Base-by-base conservation (phyloP, 2,113 vertebrate species). In the Sarotherodon lohbergeri region DNA sequence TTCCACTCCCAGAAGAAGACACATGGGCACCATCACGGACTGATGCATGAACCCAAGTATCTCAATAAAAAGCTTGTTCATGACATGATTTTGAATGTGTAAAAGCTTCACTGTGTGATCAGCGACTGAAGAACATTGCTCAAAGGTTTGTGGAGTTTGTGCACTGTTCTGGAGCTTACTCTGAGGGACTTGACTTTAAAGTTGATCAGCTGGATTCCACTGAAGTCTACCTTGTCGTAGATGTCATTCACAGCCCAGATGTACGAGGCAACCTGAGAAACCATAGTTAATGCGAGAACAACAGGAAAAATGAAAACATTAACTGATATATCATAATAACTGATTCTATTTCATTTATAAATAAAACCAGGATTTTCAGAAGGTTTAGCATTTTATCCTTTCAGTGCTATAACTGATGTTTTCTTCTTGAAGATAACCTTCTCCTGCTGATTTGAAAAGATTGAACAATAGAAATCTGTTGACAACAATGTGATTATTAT, bases 161-260 rank as follows among this genome's bases (percentile, higher is more conserved):
- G 14, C 2, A 19, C 29, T 13, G 3, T 68, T 68, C n/a, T 68
- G 22, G 11, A 68, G 87, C 96, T 96, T 95, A 97, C 97, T 1
- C 4, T 90, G 27, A 98, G 93, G 7, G 94, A 95, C 93, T 97
- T 97, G 34, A 97, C 96, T 96, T 95, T 96, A 86, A 98, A 97
- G 93, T 97, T 96, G 81, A 97, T 90, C 84, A 97, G 68, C 57
- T 94, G 86, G 82, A 97, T 95, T 24, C 95, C 96, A 2, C 94
- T 92, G 86, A 97, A 97, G 79, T 97, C 94, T 36, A 93, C 94
- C 7, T 93, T 95, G 90, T 96, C 93, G 4, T 91, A 98, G 81
- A 97, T 94, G 66, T 96, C 90, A 16, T 97, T 97, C 57, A 97
- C 96, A 5, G 94, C 96, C 86, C 24, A 91, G 11, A 97, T 92